phyloP scores from a whole-genome alignment of 2,888 invertebrate genomes.

The Palloptera scutellata region DNA sequence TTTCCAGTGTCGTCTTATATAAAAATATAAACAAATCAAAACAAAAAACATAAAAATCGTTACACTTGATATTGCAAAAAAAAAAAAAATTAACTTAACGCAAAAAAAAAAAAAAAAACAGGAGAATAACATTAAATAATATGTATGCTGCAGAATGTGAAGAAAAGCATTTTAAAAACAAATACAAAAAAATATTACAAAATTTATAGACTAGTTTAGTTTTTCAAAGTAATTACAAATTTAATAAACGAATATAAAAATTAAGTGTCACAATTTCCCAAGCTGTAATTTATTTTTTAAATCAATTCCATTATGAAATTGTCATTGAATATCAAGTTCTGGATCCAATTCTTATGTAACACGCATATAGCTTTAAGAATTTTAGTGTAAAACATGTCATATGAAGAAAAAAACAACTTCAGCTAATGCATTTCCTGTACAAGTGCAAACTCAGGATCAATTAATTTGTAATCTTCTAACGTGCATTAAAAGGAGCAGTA shows the following conservation, averaged over 20 bases:
- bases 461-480: too few relatives aligned
- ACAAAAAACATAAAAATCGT: conserved; percentile 5
- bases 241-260: conserved; percentile 19
- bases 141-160: background rate
- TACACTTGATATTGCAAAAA: conserved; percentile 3
- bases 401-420: too few relatives aligned
- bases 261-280: too few relatives aligned
- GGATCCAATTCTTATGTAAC: too few relatives aligned
- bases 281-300: too few relatives aligned
- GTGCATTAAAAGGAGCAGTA: too few relatives aligned
- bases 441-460: too few relatives aligned
- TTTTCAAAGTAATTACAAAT: conserved; percentile 29
- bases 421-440: too few relatives aligned
- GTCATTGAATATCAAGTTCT: too few relatives aligned
- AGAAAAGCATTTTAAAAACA: conserved; percentile 12
- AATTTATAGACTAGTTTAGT: conserved; percentile 28
- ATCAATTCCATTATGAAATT: too few relatives aligned
- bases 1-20: background rate
- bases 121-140: background rate
- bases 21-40: conserved; percentile 1
- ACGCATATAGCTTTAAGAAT: too few relatives aligned
- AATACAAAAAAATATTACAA: conserved; percentile 12
- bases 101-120: conserved; percentile 11
- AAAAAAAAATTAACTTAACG: background rate
- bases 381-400: too few relatives aligned